These are phyloP conservation scores for Melitaea athalia DNA, from an alignment of 2,888 invertebrate species.

Conservation along the genomic window DNA sequence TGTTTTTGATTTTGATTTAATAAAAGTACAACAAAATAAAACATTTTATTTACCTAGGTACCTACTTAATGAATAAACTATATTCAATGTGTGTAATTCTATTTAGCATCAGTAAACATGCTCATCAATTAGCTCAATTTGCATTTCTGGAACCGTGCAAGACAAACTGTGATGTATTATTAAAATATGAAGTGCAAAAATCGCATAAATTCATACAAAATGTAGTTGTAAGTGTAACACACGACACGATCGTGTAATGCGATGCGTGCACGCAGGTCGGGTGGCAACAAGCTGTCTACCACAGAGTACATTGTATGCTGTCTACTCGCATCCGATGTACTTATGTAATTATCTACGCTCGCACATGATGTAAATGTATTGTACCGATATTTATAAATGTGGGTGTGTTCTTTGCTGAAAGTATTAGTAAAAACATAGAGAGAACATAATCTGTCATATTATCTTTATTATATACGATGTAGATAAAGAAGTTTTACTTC, in stretches of 20 bases:
- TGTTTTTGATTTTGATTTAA: too few species aligned
- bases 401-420: background rate
- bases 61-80: background rate
- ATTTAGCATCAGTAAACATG: constrained; percentile 9
- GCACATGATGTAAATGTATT: constrained; percentile 45
- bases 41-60: background rate
- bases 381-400: background rate
- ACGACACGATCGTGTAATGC: constrained; percentile 17
- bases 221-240: background rate
- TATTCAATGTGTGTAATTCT: constrained; percentile 8
- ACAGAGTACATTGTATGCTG: too few species aligned
- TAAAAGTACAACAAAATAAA: background rate
- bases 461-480: too few species aligned
- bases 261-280: constrained; percentile 43
- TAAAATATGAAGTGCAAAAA: background rate
- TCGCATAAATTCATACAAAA: background rate
- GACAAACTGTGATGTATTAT: background rate
- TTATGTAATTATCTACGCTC: constrained; percentile 55
- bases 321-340: constrained; percentile 51
- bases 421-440: background rate
- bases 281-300: constrained; percentile 64
- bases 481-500: too few species aligned
- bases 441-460: too few species aligned
- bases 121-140: constrained; percentile 4
- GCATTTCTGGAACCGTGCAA: background rate